Percentiles rank a stretch among this genome's conserved stretches.
Evolutionary conservation across 2,888 invertebrate genomes (phyloP).

Genomic region (Cerceris ruficornis): DNA sequence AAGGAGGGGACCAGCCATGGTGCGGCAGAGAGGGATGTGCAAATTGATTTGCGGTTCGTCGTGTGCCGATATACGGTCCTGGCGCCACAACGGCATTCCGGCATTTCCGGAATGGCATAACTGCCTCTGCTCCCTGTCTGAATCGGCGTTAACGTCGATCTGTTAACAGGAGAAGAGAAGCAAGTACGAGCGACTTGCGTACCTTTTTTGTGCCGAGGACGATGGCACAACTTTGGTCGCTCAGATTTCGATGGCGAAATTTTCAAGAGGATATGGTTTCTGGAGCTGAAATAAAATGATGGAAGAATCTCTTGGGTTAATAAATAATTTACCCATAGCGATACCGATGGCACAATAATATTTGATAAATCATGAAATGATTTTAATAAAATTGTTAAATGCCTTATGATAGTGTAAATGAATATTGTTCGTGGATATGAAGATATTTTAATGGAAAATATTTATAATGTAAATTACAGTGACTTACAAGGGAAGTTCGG

Average conservation of each 20-base stretch:
- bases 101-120: slow-evolving; percentile 77
- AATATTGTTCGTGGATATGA: too few relatives aligned
- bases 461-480: too few relatives aligned
- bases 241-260: not conserved
- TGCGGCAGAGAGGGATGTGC: slow-evolving; percentile 58
- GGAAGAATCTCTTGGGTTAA: too few relatives aligned
- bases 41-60: slow-evolving; percentile 77
- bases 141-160: slow-evolving; percentile 68
- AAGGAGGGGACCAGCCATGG: slow-evolving; percentile 37
- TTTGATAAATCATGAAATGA: too few relatives aligned
- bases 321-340: too few relatives aligned
- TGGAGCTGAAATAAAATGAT: too few relatives aligned
- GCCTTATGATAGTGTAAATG: too few relatives aligned
- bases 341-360: too few relatives aligned
- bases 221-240: not conserved
- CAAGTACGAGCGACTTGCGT: slow-evolving; percentile 52
- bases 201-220: slow-evolving; percentile 11
- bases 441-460: too few relatives aligned
- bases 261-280: not conserved
- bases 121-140: slow-evolving; percentile 55
- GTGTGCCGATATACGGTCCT: slow-evolving; percentile 68
- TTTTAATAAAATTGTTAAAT: too few relatives aligned
- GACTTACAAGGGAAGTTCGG: too few relatives aligned
- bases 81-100: slow-evolving; percentile 76
- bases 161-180: slow-evolving; percentile 71